Conservation (phyloP, 35 echinoderm and acorn worm species). For the Apostichopus japonicus region DNA sequence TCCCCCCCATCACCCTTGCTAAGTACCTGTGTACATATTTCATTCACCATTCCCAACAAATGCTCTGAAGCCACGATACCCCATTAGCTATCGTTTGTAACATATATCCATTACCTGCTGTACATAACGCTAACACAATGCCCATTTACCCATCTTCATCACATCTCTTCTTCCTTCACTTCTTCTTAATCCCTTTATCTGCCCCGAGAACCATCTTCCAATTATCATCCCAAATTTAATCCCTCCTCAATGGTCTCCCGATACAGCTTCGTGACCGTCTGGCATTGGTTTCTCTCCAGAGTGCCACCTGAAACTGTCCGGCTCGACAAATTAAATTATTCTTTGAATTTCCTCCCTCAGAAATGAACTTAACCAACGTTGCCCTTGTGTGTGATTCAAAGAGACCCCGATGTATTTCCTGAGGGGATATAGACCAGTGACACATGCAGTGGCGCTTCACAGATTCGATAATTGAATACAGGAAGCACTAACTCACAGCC, state of each 20-base stretch:
- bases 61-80: too few species aligned
- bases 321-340: conserved; percentile 5
- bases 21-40: too few species aligned
- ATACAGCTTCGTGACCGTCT: not conserved
- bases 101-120: too few species aligned
- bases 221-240: not conserved
- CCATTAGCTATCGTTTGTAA: too few species aligned
- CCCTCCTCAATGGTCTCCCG: not conserved
- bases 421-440: not conserved
- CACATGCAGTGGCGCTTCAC: not conserved
- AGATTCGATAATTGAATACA: not conserved
- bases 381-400: not conserved
- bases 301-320: not conserved
- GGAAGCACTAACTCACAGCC: conserved; percentile 14
- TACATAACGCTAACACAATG: too few species aligned
- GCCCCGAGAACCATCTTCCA: not conserved
- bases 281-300: not conserved
- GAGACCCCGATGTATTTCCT: not conserved
- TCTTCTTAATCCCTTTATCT: too few species aligned
- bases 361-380: not conserved
- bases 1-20: too few species aligned
- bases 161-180: too few species aligned
- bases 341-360: not conserved
- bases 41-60: too few species aligned
- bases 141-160: too few species aligned